Conservation (phyloP, 2,888 invertebrate species). For the Ptychoptera contaminata region DNA sequence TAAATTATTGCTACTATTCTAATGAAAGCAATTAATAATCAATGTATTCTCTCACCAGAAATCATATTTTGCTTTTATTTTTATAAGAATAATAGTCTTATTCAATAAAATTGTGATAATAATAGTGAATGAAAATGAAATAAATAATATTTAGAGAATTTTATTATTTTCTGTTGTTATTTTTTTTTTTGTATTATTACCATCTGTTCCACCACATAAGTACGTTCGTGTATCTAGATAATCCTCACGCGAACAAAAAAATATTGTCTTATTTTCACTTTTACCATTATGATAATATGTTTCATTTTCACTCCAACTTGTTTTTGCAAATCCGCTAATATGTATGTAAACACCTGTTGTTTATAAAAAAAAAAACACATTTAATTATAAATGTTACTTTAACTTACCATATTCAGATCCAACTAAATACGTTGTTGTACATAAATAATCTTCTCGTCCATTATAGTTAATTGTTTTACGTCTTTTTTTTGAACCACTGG, state of each 20-base stretch:
- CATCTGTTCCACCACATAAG: conserved; percentile 32
- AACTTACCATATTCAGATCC: conserved; percentile 33
- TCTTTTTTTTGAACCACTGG: conserved; percentile 17
- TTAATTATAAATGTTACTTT: neutral
- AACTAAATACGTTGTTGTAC: conserved; percentile 29
- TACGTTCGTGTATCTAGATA: conserved; percentile 33
- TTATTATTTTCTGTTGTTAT: too few relatives aligned
- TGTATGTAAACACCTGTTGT: conserved; percentile 35
- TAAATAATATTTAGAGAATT: too few relatives aligned
- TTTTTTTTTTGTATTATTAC: conserved; percentile 18
- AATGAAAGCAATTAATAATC: too few relatives aligned
- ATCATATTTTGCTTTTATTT: too few relatives aligned
- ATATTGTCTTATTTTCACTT: conserved; percentile 12
- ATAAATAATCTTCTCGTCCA: conserved; percentile 37
- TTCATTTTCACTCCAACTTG: conserved; percentile 33
- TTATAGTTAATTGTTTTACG: conserved; percentile 25
- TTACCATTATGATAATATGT: conserved; percentile 16
- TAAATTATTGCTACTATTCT: too few relatives aligned
- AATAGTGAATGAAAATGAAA: too few relatives aligned
- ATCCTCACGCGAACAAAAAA: conserved; percentile 35
- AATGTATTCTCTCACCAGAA: too few relatives aligned
- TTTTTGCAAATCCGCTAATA: conserved; percentile 35
- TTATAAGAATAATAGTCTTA: too few relatives aligned
- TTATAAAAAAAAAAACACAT: neutral
- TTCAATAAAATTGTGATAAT: too few relatives aligned